Evolutionary conservation across 2,888 invertebrate species (phyloP), one percentile per base, ranked within the genome.

Genomic region (Hydropsyche betteni): DNA sequence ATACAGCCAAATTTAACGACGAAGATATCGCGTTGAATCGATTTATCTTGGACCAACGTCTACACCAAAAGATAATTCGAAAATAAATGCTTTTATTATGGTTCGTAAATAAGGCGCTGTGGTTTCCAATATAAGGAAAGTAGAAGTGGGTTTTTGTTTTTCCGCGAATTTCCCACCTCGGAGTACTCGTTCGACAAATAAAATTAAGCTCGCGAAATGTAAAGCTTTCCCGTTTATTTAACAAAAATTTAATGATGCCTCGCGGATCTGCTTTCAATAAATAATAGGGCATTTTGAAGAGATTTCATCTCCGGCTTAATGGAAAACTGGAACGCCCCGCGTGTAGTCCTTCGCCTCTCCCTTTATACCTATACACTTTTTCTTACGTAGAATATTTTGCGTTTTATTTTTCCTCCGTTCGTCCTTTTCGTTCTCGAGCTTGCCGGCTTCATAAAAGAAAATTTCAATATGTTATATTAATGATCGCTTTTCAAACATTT

Each of bases 391-490:
- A 24, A 24, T 24, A 44, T 55, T 55, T 55, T 55, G 2, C 55
- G 16, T 64, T 64, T 64, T 64, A 24, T 33, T 61, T 61, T 61
- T n/a, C 33, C 10, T 61, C 33, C n/a, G 12, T 64, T 55, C 34
- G 14, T 64, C 24, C 36, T 12, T 64, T 64, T 64, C 64, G 12
- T 8, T 34, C 36, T 24, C 36, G 36, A 64, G 64, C 36, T 44
- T 64, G 33, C 64, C 33, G n/a, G 64, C 36, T 36, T 64, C 36
- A 64, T 64, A 64, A 64, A 64, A 64, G 64, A 64, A 64, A 64
- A 64, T 64, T 64, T 64, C 64, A 64, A 64, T 64, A 64, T 64
- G 64, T 64, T 64, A 64, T 64, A 64, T 64, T 64, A 64, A 64
- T 64, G 64, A 64, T 64, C 64, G 64, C 34, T 64, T 64, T 64